Base-by-base conservation (phyloP, 1,140 invertebrate genomes). In the Adelges cooleyi region DNA sequence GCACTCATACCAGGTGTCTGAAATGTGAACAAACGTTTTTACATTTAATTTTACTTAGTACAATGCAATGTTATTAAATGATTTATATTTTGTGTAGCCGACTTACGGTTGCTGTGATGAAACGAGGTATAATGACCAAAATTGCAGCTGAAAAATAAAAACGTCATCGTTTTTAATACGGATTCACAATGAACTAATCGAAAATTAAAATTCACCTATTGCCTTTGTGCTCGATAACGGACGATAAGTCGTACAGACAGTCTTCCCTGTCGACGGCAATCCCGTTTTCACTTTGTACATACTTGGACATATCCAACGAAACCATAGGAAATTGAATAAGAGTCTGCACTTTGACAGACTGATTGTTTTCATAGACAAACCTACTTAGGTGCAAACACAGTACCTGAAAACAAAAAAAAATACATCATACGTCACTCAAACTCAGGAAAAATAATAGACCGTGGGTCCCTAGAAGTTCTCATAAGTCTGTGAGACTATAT, bases 111-210 rank as follows among this genome's bases (percentile, higher is more conserved):
- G 87, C 87, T n/a, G n/a, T n/a, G n/a, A n/a, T n/a, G n/a, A 78
- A 89, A 91, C 66, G 88, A 85, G 68, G 88, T 91, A 75, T 91
- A 92, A 75, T 90, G 88, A 65, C 89, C 89, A 62, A 86, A 90
- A 13, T 86, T 87, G 65, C 86, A 85, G 10, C 87, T 89, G 72
- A 65, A 79, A 76, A 66, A 69, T 59, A 50, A 11, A 52, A 42
- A 25, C 1, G 59, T 38, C 3, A 44, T n/a, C 29, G 15, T 27
- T 27, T 40, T 51, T 6, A 11, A 23, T 22, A 15, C 22, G 40
- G 25, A 11, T 22, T 33, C n/a, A n/a, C n/a, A n/a, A n/a, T n/a
- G n/a, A 33, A 6, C 11, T 33, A 6, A 33, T 11, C 11, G 29
- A 6, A 33, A 33, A 33, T 6, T 25, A 9, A 52, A 22, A 52